phyloP scores from a whole-genome alignment of 2,797 vertebrate species.

The Characodon lateralis region DNA sequence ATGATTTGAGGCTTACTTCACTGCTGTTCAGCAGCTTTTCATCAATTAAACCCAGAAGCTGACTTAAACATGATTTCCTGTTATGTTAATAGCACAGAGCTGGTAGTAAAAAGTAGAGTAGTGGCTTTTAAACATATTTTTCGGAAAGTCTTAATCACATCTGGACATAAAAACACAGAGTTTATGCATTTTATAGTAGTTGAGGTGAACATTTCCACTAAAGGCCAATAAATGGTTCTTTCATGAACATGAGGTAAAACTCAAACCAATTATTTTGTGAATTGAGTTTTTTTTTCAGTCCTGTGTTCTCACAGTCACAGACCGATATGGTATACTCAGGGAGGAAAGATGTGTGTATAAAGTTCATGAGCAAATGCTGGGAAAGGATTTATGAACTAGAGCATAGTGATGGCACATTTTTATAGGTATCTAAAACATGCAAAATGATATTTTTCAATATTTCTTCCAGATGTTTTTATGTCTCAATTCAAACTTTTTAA shows the following conservation, averaged over 20 bases:
- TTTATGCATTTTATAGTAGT: constrained; percentile 6
- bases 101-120: not conserved
- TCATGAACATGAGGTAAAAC: not conserved
- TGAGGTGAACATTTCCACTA: not conserved
- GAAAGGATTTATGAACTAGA: constrained; percentile 1
- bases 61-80: constrained; percentile 41
- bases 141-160: constrained; percentile 39
- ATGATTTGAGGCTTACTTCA: constrained; percentile 31
- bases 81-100: constrained; percentile 29
- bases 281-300: constrained; percentile 18
- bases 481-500: not conserved
- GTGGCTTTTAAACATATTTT: constrained; percentile 12
- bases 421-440: not conserved
- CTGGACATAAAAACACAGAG: constrained; percentile 16
- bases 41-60: not conserved
- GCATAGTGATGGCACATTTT: not conserved
- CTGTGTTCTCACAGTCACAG: constrained; percentile 18
- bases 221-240: constrained; percentile 4
- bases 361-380: not conserved
- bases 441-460: not conserved
- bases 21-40: constrained; percentile 15
- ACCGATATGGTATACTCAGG: constrained; percentile 4
- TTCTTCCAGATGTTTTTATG: not conserved
- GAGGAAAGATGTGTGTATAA: not conserved
- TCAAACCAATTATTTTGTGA: constrained; percentile 8